Base-by-base conservation (phyloP, 2,113 vertebrate genomes). In the Crotophaga sulcirostris region DNA sequence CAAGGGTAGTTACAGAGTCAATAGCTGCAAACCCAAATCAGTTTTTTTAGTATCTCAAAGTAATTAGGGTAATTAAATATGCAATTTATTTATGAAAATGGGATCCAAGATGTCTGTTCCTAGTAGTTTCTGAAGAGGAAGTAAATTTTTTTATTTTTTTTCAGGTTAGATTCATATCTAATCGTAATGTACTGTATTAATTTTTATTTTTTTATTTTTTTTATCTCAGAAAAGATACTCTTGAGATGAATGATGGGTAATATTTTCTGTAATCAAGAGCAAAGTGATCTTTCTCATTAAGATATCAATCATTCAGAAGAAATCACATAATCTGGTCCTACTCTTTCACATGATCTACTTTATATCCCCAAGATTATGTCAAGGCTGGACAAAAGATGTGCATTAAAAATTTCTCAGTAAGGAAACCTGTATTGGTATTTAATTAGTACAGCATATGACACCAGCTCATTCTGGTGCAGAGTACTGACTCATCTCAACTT, bases 51-150 rank as follows among this genome's bases (percentile, higher is more conserved):
- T 33, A 76, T 79, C 16, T 31, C 59, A 29, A 72, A 94, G 64
- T 80, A 89, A 87, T 66, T 64, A 78, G 15, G 26, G 31, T 80
- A 88, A 93, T 78, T 89, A 84, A 93, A 23, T 54, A 69, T 45
- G 75, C 14, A 75, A 72, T 88, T 87, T 77, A 84, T 81, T 90
- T 68, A 80, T 38, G 38, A 89, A 89, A 90, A 87, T 47, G 40
- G 9, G 56, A 91, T 66, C 33, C 34, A 74, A 89, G 21, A 75
- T 62, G 51, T 2, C n/a, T 84, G 26, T 59, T 72, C 36, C 20
- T 58, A 33, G 21, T 18, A 66, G 29, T 74, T 60, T 64, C 47
- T 81, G 54, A 55, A 76, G 64, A 29, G 49, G 40, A 59, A n/a
- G n/a, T n/a, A n/a, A n/a, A n/a, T n/a, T n/a, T n/a, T n/a, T n/a